These are phyloP conservation scores for Acanthosepion esculentum DNA, from an alignment of 2,888 invertebrate genomes.

Conservation along the genomic window DNA sequence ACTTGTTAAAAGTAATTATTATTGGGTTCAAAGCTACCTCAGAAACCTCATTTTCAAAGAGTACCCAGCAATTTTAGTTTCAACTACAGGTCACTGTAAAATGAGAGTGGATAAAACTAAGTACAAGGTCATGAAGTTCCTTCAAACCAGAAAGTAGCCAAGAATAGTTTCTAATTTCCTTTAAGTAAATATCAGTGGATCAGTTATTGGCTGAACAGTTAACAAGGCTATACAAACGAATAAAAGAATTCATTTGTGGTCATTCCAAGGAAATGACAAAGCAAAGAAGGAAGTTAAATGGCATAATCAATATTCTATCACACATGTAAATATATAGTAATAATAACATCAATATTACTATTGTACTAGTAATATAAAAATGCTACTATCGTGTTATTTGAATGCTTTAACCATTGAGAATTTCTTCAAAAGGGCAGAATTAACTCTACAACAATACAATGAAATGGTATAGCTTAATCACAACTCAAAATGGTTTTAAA, in stretches of 20 bases:
- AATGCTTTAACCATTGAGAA: neutral
- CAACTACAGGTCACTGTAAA: too few relatives aligned
- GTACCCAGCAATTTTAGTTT: neutral
- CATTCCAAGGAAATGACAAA: neutral
- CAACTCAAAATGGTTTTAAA: too few relatives aligned
- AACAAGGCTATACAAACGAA: neutral
- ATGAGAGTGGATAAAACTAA: neutral
- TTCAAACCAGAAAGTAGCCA: neutral
- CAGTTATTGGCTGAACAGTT: neutral
- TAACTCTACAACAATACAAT: too few relatives aligned
- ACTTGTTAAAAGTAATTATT: neutral
- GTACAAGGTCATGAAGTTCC: neutral
- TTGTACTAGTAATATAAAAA: neutral
- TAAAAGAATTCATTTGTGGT: neutral
- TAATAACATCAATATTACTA: neutral
- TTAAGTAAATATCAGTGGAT: constrained; percentile 2
- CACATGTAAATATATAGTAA: neutral
- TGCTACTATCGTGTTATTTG: neutral
- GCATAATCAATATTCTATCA: neutral
- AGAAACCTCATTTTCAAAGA: neutral
- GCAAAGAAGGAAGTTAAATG: neutral
- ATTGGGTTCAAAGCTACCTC: neutral
- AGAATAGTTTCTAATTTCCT: neutral
- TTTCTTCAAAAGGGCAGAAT: neutral
- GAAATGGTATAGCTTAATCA: too few relatives aligned